Evolutionary conservation across 2,888 invertebrate species (phyloP).

Genomic region (Epinotia brunnichana): DNA sequence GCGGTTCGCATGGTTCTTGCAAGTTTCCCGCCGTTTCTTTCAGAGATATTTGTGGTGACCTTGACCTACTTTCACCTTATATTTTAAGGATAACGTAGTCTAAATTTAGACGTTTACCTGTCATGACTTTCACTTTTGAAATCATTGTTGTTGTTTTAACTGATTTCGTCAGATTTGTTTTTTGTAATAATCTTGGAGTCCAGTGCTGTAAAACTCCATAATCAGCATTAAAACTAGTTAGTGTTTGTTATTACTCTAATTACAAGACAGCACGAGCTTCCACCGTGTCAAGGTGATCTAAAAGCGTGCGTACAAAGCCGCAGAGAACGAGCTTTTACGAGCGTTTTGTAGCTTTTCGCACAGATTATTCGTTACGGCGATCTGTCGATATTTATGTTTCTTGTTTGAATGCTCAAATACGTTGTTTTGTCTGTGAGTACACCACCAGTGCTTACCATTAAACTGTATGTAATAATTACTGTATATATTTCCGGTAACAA

Average conservation of each 20-base stretch:
- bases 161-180: not conserved
- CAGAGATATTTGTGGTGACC: constrained; percentile 63
- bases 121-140: not conserved
- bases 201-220: not conserved
- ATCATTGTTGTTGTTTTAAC: not conserved
- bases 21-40: constrained; percentile 46
- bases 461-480: not conserved
- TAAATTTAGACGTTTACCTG: constrained; percentile 32
- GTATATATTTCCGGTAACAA: too few species aligned
- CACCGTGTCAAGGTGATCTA: constrained; percentile 75
- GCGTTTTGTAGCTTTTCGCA: constrained; percentile 45
- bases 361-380: constrained; percentile 33
- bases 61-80: constrained; percentile 69
- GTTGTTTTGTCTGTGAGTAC: not conserved
- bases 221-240: constrained; percentile 12
- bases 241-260: constrained; percentile 37
- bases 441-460: not conserved
- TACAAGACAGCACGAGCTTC: constrained; percentile 38
- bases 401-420: not conserved
- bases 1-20: constrained; percentile 54
- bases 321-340: constrained; percentile 46
- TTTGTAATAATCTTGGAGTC: not conserved
- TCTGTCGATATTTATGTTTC: constrained; percentile 30
- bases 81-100: constrained; percentile 45
- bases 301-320: constrained; percentile 53